Evolutionary conservation across 2,797 vertebrate genomes (phyloP), one percentile per base, ranked within the genome.

Genomic region (Fratercula arctica): DNA sequence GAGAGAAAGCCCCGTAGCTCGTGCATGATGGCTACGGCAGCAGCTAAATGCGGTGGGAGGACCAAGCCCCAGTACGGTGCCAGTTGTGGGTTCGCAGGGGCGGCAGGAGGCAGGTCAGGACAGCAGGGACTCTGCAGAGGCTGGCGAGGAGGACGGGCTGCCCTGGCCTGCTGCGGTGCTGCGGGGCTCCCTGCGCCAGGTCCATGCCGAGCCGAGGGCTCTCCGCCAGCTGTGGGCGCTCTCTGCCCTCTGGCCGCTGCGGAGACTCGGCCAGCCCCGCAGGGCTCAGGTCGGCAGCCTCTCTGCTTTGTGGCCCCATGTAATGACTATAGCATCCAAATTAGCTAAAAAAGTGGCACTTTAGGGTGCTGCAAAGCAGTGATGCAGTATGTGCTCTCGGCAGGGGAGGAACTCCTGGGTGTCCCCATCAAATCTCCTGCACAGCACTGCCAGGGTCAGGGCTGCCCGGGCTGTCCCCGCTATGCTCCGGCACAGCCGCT

Each of bases 41-140:
- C 82, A 77, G 39, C 31, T 43, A 5, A 39, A 25, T 6, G 50
- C 0, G 0, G 50, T 35, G 67, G 85, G 54, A 83, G 72, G 75
- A 59, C 33, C 0, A 4, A 70, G 54, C 10, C 35, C 45, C 0
- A 4, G 10, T 3, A 2, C 1, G 4, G 61, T 39, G 74, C 66
- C 1, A 1, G 10, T 5, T 3, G 8, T 0, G 3, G 41, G n/a
- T n/a, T 68, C 8, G 3, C 26, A 10, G 59, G 16, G 46, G 0
- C 1, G 35, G 54, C 16, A 56, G 54, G 59, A 24, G 53, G 54
- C 51, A 35, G 53, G 5, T 14, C 11, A 10, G 66, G 57, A 13
- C 41, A 20, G 70, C 1, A 2, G 31, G 45, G 61, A 8, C 8
- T 28, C 13, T 17, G 5, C 76, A 5, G 45, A 43, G 72, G n/a